Base-by-base conservation (phyloP, 2,888 invertebrate species). In the Erebia aethiops region DNA sequence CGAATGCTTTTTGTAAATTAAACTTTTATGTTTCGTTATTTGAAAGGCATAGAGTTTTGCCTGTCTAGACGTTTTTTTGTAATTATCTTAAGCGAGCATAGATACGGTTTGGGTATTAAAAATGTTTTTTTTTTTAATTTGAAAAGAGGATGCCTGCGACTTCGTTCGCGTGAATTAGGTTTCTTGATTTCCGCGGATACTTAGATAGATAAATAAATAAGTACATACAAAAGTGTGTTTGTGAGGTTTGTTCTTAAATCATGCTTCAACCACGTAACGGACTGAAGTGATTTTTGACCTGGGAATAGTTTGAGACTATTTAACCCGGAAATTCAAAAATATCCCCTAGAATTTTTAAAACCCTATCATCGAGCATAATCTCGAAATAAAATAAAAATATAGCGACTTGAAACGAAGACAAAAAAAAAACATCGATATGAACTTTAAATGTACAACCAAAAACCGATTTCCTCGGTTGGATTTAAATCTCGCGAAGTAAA, bases 401-500 rank as follows among this genome's bases (percentile, higher is more conserved):
- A 46, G 26, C 1, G 11, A 9, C 8, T 26, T 26, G 14, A 58
- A 13, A 58, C 7, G 35, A 58, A 58, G 13, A 58, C 1, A 11
- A 21, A 4, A 57, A 57, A 26, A 43, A 26, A 21, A 58, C 57
- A 65, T 51, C 41, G 16, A 70, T 35, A 49, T 13, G 7, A 49
- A 13, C 18, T 52, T 46, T 35, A n/a, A 49, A 61, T 65, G 51
- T 54, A 7, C 35, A 35, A 35, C 43, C 35, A 18, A 41, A 66
- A 76, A 81, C 79, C 81, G 81, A 86, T 80, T 85, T 84, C 80
- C 84, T 81, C 79, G 82, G 54, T 56, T 16, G 21, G 84, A 88
- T 87, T 85, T 84, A 81, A 86, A 87, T 86, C 83, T 78, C 79
- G 77, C 73, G 75, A 78, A 82, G 85, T 85, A 84, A 83, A 82